Evolutionary conservation across 2,888 invertebrate species (phyloP).

Genomic region (Erebia epiphron): DNA sequence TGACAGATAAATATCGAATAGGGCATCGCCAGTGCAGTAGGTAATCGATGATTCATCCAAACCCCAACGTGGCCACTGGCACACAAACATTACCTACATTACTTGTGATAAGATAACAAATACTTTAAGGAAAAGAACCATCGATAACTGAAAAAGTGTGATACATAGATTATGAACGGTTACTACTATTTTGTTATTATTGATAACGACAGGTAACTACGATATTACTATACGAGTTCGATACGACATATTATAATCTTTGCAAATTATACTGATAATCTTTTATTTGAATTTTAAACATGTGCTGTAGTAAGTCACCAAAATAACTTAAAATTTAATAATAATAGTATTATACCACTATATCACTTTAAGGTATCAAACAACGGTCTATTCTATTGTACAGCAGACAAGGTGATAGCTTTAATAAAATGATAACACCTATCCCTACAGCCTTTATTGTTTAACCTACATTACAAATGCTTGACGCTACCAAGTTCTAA

Average conservation of each 20-base stretch:
- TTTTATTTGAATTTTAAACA: no score
- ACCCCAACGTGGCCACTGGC: slow-evolving; percentile 16
- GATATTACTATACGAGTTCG: not conserved
- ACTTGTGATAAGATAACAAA: slow-evolving; percentile 33
- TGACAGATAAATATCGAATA: slow-evolving; percentile 64
- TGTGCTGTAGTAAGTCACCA: not conserved
- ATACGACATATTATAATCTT: not conserved
- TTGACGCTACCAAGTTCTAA: slow-evolving; percentile 29
- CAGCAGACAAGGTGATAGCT: not conserved
- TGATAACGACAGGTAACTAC: not conserved
- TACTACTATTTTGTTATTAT: not conserved
- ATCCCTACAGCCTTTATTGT: slow-evolving; percentile 20
- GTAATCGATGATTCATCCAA: slow-evolving; percentile 50
- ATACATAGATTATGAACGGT: not conserved
- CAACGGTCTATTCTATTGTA: no score
- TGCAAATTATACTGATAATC: no score
- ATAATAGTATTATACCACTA: no score
- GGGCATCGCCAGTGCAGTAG: slow-evolving; percentile 46
- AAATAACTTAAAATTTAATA: not conserved
- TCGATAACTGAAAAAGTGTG: slow-evolving; percentile 9
- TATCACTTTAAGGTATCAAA: not conserved
- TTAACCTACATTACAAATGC: slow-evolving; percentile 24
- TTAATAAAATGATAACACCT: slow-evolving; percentile 3
- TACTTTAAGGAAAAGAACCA: slow-evolving; percentile 17
- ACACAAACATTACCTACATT: slow-evolving; percentile 32